Percentiles rank a stretch among this genome's conserved stretches.
Evolutionary conservation across 2,113 vertebrate genomes (phyloP).

Genomic region (Salvelinus namaycush): DNA sequence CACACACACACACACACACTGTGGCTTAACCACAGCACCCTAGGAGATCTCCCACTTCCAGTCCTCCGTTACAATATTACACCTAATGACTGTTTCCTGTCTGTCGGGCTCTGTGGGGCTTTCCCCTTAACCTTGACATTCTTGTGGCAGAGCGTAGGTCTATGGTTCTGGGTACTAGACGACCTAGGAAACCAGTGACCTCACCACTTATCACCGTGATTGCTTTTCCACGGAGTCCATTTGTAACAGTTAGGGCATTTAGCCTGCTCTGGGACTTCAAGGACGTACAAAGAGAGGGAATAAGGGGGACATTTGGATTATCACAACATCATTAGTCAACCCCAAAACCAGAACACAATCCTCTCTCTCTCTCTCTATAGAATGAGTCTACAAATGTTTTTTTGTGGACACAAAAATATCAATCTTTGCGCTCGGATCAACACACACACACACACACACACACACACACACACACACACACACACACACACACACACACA

Average conservation of each 20-base stretch:
- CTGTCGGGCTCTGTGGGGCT: conserved; percentile 15
- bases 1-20: neutral
- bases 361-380: too few relatives aligned
- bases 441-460: too few relatives aligned
- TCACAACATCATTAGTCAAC: too few relatives aligned
- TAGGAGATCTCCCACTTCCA: conserved; percentile 1
- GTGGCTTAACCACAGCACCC: neutral
- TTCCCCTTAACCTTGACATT: neutral
- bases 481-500: too few relatives aligned
- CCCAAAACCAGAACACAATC: too few relatives aligned
- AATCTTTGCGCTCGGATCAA: too few relatives aligned
- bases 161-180: neutral
- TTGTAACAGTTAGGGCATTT: neutral
- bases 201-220: neutral
- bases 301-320: neutral
- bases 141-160: too few relatives aligned
- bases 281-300: neutral
- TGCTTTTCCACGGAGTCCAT: neutral
- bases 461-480: too few relatives aligned
- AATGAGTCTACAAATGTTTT: too few relatives aligned
- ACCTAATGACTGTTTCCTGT: conserved; percentile 39
- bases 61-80: conserved; percentile 6
- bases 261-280: neutral
- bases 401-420: too few relatives aligned
- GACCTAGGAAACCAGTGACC: conserved; percentile 13